These are phyloP conservation scores for Desmophyllum pertusum DNA, from an alignment of 92 coral and sea anemone species.

Conservation along the genomic window DNA sequence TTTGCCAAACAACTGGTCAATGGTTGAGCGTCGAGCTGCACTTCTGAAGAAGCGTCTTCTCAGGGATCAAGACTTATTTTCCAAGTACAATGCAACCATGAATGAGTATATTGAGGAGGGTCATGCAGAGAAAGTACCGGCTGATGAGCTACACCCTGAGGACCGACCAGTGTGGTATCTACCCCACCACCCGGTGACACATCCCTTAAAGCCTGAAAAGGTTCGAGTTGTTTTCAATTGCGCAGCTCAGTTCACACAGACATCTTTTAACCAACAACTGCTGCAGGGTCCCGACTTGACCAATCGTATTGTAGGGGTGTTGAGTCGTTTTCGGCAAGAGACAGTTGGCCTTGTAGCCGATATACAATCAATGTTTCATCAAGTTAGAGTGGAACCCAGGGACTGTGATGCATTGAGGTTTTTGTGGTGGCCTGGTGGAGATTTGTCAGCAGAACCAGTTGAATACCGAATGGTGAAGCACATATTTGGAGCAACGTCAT, in stretches of 20 bases:
- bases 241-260: constrained; percentile 43
- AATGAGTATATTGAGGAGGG: constrained; percentile 60
- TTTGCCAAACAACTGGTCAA: constrained; percentile 52
- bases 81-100: constrained; percentile 52
- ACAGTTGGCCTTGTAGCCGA: constrained; percentile 45
- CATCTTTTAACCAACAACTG: constrained; percentile 37
- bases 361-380: constrained; percentile 45
- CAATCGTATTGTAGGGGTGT: constrained; percentile 24
- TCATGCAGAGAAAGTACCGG: constrained; percentile 59
- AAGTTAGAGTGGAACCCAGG: constrained; percentile 31
- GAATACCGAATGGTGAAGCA: constrained; percentile 50
- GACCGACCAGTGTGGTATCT: constrained; percentile 55
- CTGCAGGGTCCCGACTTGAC: constrained; percentile 40
- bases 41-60: constrained; percentile 52
- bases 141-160: constrained; percentile 15
- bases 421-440: constrained; percentile 41
- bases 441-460: constrained; percentile 17
- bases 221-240: no score
- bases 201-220: constrained; percentile 51
- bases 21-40: constrained; percentile 46
- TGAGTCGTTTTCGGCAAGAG: constrained; percentile 35
- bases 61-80: constrained; percentile 37
- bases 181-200: constrained; percentile 63
- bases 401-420: constrained; percentile 45
- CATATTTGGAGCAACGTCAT: constrained; percentile 47